Base-by-base conservation (phyloP, 2,888 invertebrate species). In the Lumbricus terrestris region DNA sequence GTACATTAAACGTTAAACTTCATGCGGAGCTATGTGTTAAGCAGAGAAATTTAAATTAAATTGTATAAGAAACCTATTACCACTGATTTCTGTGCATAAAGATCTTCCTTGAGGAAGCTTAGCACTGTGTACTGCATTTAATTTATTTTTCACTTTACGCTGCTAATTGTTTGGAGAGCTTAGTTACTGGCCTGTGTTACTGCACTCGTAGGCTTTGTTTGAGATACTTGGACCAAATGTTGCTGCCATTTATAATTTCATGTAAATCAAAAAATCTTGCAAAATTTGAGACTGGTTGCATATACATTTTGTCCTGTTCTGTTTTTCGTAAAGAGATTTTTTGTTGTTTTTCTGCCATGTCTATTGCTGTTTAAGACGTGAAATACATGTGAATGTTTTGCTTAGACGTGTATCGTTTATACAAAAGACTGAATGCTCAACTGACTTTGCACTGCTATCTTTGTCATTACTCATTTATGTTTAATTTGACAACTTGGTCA, bases 361-460 rank as follows among this genome's bases (percentile, higher is more conserved):
- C 29, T 69, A 69, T n/a, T 69, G 29, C 69, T 69, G 69, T 69
- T 69, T 69, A 69, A 69, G n/a, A n/a, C 1, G 69, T 69, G 29
- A 69, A 69, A 69, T 69, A n/a, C 69, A n/a, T 69, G 69, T 69
- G 69, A 69, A 69, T n/a, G n/a, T n/a, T 69, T n/a, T 69, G 69
- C 69, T 69, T 69, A 69, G n/a, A 8, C 23, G 16, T 18, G 47
- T 47, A 47, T 23, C 6, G 69, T 69, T 69, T 69, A 69, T 69
- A 69, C 69, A 69, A 69, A 54, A n/a, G n/a, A 29, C n/a, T 54
- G 69, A 69, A 69, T 69, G 69, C 69, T 69, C 69, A 69, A 69
- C 69, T 69, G n/a, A 69, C 69, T 69, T 69, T n/a, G 69, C n/a
- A n/a, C n/a, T 69, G n/a, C 69, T 69, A 29, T 69, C n/a, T 47